phyloP scores from a whole-genome alignment of 1,140 invertebrate genomes.

The Brevipalpus yothersi region DNA sequence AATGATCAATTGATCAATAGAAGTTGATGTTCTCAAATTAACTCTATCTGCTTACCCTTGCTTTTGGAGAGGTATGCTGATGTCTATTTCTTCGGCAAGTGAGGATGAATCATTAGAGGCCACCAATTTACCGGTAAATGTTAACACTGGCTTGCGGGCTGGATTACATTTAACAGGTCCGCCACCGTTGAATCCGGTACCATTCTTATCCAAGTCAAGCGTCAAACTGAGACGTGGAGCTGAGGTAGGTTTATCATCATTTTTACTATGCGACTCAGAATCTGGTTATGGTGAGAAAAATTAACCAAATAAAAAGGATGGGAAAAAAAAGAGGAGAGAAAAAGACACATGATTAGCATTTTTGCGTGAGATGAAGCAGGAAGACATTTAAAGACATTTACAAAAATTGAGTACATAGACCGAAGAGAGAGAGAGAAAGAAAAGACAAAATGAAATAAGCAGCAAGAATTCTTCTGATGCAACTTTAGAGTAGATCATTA shows the following conservation, averaged over 20 bases:
- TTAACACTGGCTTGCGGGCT: conserved; percentile 13
- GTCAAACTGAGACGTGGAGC: conserved; percentile 7
- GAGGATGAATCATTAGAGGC: conserved; percentile 18
- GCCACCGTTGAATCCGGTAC: not conserved
- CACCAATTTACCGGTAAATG: conserved; percentile 12
- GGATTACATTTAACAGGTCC: not conserved
- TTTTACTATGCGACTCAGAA: no score
- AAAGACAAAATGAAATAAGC: no score
- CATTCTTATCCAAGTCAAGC: conserved; percentile 8
- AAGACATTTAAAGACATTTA: no score
- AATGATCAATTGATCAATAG: no score
- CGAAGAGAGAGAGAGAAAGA: no score
- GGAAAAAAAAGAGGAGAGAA: not conserved
- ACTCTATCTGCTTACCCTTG: conserved; percentile 40
- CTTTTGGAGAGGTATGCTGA: conserved; percentile 48
- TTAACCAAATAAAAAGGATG: not conserved
- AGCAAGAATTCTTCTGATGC: no score
- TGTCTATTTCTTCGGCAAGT: conserved; percentile 44
- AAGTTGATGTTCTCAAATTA: not conserved
- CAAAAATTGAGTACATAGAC: no score
- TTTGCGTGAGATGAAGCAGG: no score
- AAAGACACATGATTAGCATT: no score
- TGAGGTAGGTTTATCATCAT: not conserved
- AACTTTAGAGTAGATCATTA: no score
- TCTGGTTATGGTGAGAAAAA: not conserved